Evolutionary conservation across 2,113 vertebrate species (phyloP).

Genomic region (Heterotilapia buettikoferi): DNA sequence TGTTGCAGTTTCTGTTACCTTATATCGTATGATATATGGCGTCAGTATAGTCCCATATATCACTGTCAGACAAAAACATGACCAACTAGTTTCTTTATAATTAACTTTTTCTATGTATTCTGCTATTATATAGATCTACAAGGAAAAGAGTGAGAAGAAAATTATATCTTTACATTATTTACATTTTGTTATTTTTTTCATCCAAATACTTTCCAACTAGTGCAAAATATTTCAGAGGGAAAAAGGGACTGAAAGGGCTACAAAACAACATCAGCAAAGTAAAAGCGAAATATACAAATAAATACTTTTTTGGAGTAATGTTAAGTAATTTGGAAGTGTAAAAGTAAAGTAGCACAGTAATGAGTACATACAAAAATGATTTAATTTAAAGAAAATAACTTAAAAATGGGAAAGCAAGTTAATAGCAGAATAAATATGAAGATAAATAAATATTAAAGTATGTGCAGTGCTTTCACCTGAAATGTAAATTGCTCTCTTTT

Average conservation of each 20-base stretch:
- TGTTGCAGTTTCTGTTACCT: constrained; percentile 30
- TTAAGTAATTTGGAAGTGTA: background rate
- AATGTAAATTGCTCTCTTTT: background rate
- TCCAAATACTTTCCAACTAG: background rate
- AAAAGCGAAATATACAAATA: background rate
- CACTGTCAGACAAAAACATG: constrained; percentile 10
- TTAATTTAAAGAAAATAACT: background rate
- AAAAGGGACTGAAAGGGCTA: background rate
- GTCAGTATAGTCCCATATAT: constrained; percentile 31
- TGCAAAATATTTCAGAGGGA: background rate
- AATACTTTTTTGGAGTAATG: background rate
- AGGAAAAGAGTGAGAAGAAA: background rate
- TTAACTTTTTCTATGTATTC: background rate
- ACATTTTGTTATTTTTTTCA: background rate
- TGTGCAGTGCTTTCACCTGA: background rate
- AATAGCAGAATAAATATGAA: background rate
- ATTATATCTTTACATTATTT: background rate
- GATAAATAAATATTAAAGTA: background rate
- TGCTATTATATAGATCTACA: background rate
- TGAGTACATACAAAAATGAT: background rate
- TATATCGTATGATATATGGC: constrained; percentile 46
- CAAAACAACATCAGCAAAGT: background rate
- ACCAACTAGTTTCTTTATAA: constrained; percentile 16
- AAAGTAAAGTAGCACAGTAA: background rate
- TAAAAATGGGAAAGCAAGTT: background rate